These are phyloP conservation scores for Aphidoletes aphidimyza DNA, from an alignment of 2,888 invertebrate species.

Conservation along the genomic window DNA sequence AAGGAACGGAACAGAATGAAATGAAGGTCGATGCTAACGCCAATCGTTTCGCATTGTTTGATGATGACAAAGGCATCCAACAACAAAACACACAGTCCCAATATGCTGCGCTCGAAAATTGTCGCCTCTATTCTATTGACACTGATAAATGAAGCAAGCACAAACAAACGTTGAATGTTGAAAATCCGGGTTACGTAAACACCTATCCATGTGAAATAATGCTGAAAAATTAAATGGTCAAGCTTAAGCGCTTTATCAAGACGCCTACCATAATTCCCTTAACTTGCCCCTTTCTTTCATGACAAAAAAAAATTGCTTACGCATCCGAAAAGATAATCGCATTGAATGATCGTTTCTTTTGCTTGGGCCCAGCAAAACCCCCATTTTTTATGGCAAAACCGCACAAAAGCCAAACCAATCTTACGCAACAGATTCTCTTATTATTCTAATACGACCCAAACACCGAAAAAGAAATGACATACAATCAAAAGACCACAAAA, in stretches of 20 bases:
- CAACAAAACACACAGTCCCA: not conserved
- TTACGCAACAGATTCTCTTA: constrained; percentile 26
- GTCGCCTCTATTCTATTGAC: not conserved
- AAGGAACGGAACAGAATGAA: not conserved
- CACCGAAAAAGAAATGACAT: not conserved
- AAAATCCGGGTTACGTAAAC: not conserved
- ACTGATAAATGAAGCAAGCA: constrained; percentile 2
- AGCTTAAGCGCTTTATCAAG: constrained; percentile 28
- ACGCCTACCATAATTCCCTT: not conserved
- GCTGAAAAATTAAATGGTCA: constrained; percentile 42
- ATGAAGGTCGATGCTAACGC: not conserved
- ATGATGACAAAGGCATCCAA: not conserved
- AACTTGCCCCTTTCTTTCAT: not conserved
- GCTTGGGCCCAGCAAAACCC: not conserved
- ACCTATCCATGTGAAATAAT: constrained; percentile 42
- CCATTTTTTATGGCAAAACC: not conserved
- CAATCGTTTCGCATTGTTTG: not conserved
- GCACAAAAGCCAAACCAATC: not conserved
- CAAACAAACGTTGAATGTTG: not conserved
- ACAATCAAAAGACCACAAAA: not conserved
- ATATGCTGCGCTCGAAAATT: not conserved
- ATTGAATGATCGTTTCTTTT: not conserved
- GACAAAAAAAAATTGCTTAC: constrained; percentile 25
- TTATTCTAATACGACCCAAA: not conserved
- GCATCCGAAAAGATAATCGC: constrained; percentile 25